A percentile compares a stretch with the other conserved stretches of the same genome.
Conservation (phyloP, 1,140 invertebrate genomes). For the Mamestra configurata region DNA sequence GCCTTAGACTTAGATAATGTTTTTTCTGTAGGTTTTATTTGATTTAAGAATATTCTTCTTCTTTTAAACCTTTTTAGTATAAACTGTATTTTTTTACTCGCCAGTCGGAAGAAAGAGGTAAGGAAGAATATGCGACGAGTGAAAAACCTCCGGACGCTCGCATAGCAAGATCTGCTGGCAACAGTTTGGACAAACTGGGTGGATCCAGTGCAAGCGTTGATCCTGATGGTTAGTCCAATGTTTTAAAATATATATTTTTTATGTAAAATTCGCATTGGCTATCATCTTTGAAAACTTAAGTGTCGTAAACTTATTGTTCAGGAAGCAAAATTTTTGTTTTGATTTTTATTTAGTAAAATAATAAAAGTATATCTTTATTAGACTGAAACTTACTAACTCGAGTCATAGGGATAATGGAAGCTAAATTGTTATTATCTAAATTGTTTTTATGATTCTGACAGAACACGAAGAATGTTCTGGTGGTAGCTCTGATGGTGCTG, state of each 20-base stretch:
- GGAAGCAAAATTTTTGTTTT: too few relatives aligned
- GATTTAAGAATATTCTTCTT: not conserved
- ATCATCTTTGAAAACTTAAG: too few relatives aligned
- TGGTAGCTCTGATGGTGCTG: slow-evolving; percentile 80
- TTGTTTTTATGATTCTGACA: slow-evolving; percentile 48
- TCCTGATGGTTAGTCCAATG: slow-evolving; percentile 84
- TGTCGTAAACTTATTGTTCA: too few relatives aligned
- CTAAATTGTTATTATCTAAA: not conserved
- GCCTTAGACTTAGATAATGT: not conserved
- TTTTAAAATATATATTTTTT: slow-evolving; percentile 14
- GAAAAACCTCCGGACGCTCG: slow-evolving; percentile 90
- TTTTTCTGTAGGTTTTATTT: not conserved
- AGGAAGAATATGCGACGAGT: slow-evolving; percentile 89
- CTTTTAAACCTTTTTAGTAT: not conserved
- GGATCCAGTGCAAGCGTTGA: slow-evolving; percentile 90
- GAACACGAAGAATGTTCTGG: slow-evolving; percentile 82
- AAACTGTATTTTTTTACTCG: not conserved
- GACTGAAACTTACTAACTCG: too few relatives aligned
- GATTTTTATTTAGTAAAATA: too few relatives aligned
- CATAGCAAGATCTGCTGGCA: slow-evolving; percentile 91
- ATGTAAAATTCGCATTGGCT: too few relatives aligned
- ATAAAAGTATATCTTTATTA: too few relatives aligned
- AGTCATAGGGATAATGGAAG: too few relatives aligned
- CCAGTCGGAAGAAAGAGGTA: slow-evolving; percentile 93
- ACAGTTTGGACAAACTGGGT: slow-evolving; percentile 92